Percentiles rank a stretch among this genome's conserved stretches.
phyloP scores from a whole-genome alignment of 1,140 invertebrate genomes.

The Aphis gossypii region DNA sequence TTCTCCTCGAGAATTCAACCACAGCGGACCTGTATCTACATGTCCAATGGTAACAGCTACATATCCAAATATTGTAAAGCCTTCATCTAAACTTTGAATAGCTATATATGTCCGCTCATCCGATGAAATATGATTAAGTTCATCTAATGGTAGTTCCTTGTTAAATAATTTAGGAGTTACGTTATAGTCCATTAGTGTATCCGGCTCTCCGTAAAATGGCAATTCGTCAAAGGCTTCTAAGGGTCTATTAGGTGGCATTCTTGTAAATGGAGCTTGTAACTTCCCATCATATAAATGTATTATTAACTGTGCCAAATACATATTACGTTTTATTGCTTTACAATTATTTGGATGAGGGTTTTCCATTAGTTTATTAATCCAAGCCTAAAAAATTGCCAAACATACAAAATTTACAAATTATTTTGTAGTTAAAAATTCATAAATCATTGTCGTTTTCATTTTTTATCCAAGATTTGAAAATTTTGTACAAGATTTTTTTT shows the following conservation, averaged over 20 bases:
- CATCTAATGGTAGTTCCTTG: neutral
- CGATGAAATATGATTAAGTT: neutral
- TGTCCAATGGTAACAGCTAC: neutral
- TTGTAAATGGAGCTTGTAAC: neutral
- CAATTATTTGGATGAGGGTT: neutral
- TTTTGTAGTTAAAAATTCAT: too few relatives aligned
- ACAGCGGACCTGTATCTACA: neutral
- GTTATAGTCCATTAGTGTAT: neutral
- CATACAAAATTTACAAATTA: too few relatives aligned
- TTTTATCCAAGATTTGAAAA: too few relatives aligned
- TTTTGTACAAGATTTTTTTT: too few relatives aligned
- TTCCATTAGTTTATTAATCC: constrained; percentile 1
- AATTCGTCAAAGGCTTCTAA: neutral
- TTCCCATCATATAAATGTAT: neutral
- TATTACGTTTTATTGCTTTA: neutral
- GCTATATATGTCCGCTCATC: neutral
- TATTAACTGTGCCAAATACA: neutral
- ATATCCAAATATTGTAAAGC: neutral
- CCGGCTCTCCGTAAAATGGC: neutral
- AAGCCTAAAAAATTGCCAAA: neutral
- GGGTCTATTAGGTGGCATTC: neutral
- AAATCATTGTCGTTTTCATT: too few relatives aligned
- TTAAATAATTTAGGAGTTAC: neutral
- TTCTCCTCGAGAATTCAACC: neutral
- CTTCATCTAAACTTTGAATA: neutral